A percentile compares a stretch with the other conserved stretches of the same genome.
Conservation (phyloP, 2,888 invertebrate genomes). For the Steromphala cineraria region DNA sequence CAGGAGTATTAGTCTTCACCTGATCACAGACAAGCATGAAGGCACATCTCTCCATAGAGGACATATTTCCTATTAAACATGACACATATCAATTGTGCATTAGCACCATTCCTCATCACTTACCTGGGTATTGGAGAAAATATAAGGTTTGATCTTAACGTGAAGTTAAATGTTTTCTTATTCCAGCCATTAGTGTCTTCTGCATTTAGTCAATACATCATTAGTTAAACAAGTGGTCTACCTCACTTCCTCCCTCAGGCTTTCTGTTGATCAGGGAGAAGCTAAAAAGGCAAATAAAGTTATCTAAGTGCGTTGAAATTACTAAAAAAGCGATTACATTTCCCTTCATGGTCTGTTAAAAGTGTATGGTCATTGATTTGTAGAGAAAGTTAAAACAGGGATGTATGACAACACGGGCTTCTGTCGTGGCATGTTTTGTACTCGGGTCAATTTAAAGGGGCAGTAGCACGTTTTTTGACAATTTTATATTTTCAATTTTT, state of each 20-base stretch:
- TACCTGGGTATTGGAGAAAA: background rate
- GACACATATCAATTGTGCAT: background rate
- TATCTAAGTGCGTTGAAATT: background rate
- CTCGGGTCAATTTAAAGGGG: no score
- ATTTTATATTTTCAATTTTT: no score
- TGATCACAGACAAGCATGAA: no score
- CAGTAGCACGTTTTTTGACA: no score
- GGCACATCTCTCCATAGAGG: no score
- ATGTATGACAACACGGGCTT: background rate
- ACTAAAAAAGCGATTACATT: background rate
- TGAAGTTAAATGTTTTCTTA: background rate
- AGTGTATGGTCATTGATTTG: background rate
- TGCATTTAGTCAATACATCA: no score
- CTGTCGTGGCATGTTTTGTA: no score
- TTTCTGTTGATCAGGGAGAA: background rate
- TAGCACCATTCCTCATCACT: background rate
- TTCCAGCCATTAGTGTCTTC: no score
- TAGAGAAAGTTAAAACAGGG: background rate
- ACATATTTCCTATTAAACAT: background rate
- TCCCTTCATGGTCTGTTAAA: background rate
- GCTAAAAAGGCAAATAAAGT: background rate
- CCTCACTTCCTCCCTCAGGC: no score
- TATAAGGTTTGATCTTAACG: background rate
- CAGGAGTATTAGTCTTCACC: no score
- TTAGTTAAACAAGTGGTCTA: no score